Evolutionary conservation across 2,797 vertebrate genomes (phyloP).

Genomic region (Thunnus albacares): DNA sequence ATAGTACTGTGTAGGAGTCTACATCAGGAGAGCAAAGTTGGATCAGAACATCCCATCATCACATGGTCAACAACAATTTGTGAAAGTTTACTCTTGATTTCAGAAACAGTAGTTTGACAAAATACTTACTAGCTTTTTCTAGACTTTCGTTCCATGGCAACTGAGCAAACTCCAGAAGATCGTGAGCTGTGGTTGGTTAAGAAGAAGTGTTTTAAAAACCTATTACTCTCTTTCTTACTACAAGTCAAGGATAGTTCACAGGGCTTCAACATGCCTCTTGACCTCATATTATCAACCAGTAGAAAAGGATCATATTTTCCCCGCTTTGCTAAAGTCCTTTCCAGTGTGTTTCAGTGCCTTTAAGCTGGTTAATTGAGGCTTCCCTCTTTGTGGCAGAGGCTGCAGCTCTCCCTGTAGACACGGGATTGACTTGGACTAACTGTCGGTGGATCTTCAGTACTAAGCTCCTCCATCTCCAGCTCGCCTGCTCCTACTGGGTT

Average conservation of each 20-base stretch:
- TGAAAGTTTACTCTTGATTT: slow-evolving; percentile 6
- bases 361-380: slow-evolving; percentile 88
- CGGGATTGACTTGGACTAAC: slow-evolving; percentile 89
- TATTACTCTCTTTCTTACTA: not conserved
- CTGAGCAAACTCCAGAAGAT: not conserved
- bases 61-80: not conserved
- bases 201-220: not conserved
- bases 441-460: slow-evolving; percentile 84
- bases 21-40: not conserved
- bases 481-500: slow-evolving; percentile 68
- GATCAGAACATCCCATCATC: not conserved
- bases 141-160: not conserved
- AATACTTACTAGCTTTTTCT: not conserved
- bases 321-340: slow-evolving; percentile 68
- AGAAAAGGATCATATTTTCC: slow-evolving; percentile 60
- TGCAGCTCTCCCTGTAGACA: slow-evolving; percentile 90
- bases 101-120: not conserved
- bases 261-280: slow-evolving; percentile 26
- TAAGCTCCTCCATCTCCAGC: slow-evolving; percentile 86
- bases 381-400: slow-evolving; percentile 80
- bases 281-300: slow-evolving; percentile 56
- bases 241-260: not conserved
- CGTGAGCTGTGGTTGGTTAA: not conserved
- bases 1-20: not conserved
- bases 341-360: slow-evolving; percentile 72